These are phyloP conservation scores for Pterobdella sp. DNA, from an alignment of 2,888 invertebrate species.

Conservation along the genomic window DNA sequence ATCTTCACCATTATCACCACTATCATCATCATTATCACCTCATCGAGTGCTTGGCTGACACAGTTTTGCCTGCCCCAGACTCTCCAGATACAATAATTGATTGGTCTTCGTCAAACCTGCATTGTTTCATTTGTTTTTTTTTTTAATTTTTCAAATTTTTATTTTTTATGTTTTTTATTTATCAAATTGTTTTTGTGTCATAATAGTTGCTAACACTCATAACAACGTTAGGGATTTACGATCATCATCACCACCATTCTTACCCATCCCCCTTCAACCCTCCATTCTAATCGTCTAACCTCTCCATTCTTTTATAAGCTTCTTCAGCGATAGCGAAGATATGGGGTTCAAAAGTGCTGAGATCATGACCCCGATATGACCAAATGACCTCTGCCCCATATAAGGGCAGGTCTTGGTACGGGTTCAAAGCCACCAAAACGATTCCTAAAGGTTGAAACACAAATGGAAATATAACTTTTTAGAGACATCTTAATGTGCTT, in stretches of 20 bases:
- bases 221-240: not conserved
- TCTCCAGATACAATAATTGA: constrained; percentile 77
- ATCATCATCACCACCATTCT: not conserved
- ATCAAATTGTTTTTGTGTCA: not conserved
- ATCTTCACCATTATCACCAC: too few relatives aligned
- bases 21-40: too few relatives aligned
- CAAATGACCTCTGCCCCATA: constrained; percentile 91
- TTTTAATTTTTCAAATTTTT: not conserved
- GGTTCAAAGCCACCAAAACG: constrained; percentile 94
- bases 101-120: constrained; percentile 57
- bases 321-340: constrained; percentile 97
- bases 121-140: not conserved
- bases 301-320: constrained; percentile 87
- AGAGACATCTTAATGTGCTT: too few relatives aligned
- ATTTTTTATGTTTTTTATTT: too few relatives aligned
- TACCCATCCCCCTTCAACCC: not conserved
- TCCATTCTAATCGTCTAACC: constrained; percentile 51
- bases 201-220: not conserved
- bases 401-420: constrained; percentile 81
- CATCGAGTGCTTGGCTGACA: constrained; percentile 98
- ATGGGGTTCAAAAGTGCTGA: constrained; percentile 94
- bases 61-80: constrained; percentile 96
- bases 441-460: constrained; percentile 58
- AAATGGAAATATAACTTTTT: not conserved
- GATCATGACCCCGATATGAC: constrained; percentile 79